Conservation (phyloP, 2,888 invertebrate species). For the Masnerella sp. region DNA sequence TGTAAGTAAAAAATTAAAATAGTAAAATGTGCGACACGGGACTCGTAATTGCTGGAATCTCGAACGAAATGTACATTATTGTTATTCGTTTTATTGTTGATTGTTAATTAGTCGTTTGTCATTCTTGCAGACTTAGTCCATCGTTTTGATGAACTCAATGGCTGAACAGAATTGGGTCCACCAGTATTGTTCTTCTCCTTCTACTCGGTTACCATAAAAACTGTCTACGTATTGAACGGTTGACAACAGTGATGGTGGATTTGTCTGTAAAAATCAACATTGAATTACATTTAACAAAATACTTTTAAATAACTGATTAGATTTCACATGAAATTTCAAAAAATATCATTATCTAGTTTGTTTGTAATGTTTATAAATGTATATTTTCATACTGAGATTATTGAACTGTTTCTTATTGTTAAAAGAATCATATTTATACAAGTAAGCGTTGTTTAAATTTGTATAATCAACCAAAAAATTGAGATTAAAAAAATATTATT, state of each 20-base stretch:
- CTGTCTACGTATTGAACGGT: constrained; percentile 97
- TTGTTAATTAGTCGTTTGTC: constrained; percentile 11
- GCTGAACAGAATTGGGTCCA: constrained; percentile 99
- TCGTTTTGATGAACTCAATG: constrained; percentile 98
- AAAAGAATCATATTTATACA: too few species aligned
- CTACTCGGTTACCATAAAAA: constrained; percentile 89
- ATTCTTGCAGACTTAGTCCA: constrained; percentile 82
- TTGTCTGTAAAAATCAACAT: constrained; percentile 88
- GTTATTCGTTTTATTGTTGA: constrained; percentile 15
- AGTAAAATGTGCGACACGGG: constrained; percentile 32
- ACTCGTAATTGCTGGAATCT: constrained; percentile 37
- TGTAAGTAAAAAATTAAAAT: constrained; percentile 22
- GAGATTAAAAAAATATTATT: too few species aligned
- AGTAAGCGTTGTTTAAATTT: too few species aligned
- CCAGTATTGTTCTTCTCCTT: constrained; percentile 97
- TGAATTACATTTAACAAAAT: too few species aligned
- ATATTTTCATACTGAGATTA: too few species aligned
- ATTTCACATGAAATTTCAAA: too few species aligned
- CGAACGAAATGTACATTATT: constrained; percentile 41
- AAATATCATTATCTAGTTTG: too few species aligned
- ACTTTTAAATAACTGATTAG: too few species aligned
- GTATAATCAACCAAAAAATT: too few species aligned
- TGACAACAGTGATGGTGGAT: constrained; percentile 95
- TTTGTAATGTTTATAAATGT: too few species aligned
- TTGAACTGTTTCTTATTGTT: too few species aligned